A percentile compares a stretch with the other conserved stretches of the same genome.
phyloP scores from a whole-genome alignment of 1,140 invertebrate genomes.

The Drosophila persimilis region DNA sequence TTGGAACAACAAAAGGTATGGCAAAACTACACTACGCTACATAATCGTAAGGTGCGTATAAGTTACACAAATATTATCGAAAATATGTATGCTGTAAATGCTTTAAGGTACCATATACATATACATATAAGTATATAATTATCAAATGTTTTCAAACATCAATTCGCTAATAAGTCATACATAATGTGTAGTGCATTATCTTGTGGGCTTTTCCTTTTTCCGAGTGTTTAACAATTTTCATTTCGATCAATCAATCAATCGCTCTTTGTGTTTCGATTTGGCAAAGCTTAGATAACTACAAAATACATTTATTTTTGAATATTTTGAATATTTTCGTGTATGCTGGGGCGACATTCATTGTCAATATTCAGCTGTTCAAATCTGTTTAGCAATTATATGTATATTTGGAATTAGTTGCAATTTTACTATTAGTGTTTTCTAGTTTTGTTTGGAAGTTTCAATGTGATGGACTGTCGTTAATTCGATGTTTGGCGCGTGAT shows the following conservation, averaged over 20 bases:
- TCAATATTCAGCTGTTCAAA: constrained; percentile 11
- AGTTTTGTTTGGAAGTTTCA: constrained; percentile 52
- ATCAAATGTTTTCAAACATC: constrained; percentile 49
- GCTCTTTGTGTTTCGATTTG: constrained; percentile 19
- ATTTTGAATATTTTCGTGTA: constrained; percentile 11
- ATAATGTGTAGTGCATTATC: constrained; percentile 50
- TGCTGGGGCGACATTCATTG: not conserved
- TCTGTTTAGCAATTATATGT: constrained; percentile 15
- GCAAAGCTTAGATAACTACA: constrained; percentile 57
- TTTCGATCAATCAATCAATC: constrained; percentile 23
- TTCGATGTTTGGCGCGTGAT: constrained; percentile 82
- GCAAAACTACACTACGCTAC: constrained; percentile 45
- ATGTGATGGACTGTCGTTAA: constrained; percentile 82
- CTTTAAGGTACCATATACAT: constrained; percentile 59
- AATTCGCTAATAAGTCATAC: constrained; percentile 49
- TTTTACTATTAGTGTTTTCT: constrained; percentile 18
- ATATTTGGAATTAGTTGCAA: constrained; percentile 1
- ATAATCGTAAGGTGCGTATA: constrained; percentile 23
- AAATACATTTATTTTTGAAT: constrained; percentile 35
- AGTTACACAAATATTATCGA: constrained; percentile 33
- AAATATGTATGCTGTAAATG: constrained; percentile 59
- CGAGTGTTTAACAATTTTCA: constrained; percentile 50
- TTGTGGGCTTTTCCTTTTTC: constrained; percentile 15
- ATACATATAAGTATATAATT: constrained; percentile 47
- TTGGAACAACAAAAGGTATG: constrained; percentile 5